These are phyloP conservation scores for Diplazon laetatorius DNA, from an alignment of 2,888 invertebrate species.

Conservation along the genomic window DNA sequence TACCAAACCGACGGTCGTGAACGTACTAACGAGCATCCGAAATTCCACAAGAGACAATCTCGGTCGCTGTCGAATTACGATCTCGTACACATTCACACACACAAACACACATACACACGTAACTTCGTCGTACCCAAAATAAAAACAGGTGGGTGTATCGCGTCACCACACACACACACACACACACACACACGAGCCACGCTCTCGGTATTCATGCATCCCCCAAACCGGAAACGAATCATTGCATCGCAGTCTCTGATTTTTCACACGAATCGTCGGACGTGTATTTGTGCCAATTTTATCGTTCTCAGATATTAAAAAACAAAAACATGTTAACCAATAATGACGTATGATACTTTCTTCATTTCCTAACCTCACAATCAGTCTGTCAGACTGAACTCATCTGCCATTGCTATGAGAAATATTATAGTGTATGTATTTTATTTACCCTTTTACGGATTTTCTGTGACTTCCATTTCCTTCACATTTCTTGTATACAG, in stretches of 20 bases:
- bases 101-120: background rate
- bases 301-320: too few species aligned
- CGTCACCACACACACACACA: constrained; percentile 15
- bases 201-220: too few species aligned
- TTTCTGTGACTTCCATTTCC: too few species aligned
- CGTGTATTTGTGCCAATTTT: background rate
- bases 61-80: constrained; percentile 1
- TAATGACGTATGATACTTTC: background rate
- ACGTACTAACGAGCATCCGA: constrained; percentile 15
- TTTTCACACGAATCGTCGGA: background rate
- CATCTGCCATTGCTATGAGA: too few species aligned
- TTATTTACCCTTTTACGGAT: too few species aligned
- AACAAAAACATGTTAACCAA: too few species aligned
- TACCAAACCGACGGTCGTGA: background rate
- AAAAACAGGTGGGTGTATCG: constrained; percentile 33
- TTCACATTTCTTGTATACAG: too few species aligned
- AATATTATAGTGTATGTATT: too few species aligned
- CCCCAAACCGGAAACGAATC: background rate
- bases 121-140: constrained; percentile 13
- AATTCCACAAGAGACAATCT: constrained; percentile 7
- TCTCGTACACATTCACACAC: background rate
- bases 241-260: background rate
- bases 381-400: too few species aligned
- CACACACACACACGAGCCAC: background rate
- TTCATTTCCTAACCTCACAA: too few species aligned